phyloP scores from a whole-genome alignment of 2,113 vertebrate species.

The Phoxinus phoxinus region DNA sequence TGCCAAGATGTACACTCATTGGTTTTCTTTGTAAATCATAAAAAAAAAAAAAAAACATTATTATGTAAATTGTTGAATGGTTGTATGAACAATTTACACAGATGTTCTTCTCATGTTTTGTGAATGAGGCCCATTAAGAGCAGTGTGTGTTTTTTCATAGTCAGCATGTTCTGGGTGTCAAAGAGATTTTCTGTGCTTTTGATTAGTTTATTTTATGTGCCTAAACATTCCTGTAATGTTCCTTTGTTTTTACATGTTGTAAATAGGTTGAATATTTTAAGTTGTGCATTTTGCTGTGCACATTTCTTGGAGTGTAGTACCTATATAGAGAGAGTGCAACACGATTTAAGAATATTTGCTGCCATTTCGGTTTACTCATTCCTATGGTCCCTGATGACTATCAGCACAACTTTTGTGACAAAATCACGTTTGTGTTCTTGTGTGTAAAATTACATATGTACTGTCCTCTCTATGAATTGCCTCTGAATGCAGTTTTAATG shows the following conservation, averaged over 20 bases:
- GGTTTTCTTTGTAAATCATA: slow-evolving; percentile 23
- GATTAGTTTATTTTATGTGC: slow-evolving; percentile 83
- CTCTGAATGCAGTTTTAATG: neutral
- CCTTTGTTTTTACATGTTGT: slow-evolving; percentile 81
- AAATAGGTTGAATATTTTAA: slow-evolving; percentile 91
- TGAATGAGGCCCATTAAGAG: neutral
- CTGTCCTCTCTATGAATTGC: slow-evolving; percentile 20
- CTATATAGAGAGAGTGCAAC: neutral
- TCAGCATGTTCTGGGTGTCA: slow-evolving; percentile 84
- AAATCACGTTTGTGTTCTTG: slow-evolving; percentile 17
- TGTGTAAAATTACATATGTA: slow-evolving; percentile 21
- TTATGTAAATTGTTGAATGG: neutral
- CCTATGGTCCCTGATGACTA: neutral
- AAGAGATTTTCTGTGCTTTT: slow-evolving; percentile 83
- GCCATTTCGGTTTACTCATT: neutral
- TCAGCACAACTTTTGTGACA: slow-evolving; percentile 11
- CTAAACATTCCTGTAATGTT: slow-evolving; percentile 81
- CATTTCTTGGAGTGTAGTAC: neutral
- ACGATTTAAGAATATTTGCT: slow-evolving; percentile 11
- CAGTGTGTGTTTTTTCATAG: slow-evolving; percentile 60
- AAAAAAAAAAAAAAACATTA: neutral
- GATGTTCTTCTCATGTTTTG: neutral
- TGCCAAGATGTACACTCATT: slow-evolving; percentile 35
- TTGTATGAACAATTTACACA: neutral
- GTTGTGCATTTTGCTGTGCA: slow-evolving; percentile 57